Base-by-base conservation (phyloP, 2,888 invertebrate genomes). In the Sepiola atlantica region DNA sequence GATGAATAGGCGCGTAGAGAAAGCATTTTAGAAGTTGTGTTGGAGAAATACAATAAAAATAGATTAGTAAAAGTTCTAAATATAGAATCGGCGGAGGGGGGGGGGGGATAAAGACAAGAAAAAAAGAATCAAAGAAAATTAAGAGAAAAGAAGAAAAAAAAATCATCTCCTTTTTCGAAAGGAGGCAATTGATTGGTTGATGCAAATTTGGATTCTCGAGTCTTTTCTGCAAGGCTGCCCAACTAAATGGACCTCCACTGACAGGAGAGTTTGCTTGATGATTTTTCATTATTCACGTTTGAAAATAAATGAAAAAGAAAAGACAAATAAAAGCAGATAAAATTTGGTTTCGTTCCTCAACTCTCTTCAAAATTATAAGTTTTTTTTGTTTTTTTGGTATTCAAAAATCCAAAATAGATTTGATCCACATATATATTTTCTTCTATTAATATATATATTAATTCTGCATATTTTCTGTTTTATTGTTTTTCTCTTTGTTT, bases 171-270 rank as follows among this genome's bases (percentile, higher is more conserved):
- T 18, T 77, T 77, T n/a, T 77, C 77, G n/a, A 77, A 77, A 77
- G n/a, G n/a, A 77, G 12, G 1, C n/a, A 77, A 77, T 77, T 77
- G 77, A 77, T 77, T 77, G 14, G 77, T 18, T 77, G n/a, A 77
- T n/a, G n/a, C 77, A 77, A 77, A 77, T n/a, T 77, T 77, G n/a
- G 77, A 77, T 77, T 77, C 77, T 77, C 77, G n/a, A 32, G n/a
- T n/a, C 77, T 77, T 45, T 45, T 45, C n/a, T n/a, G 77, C 77
- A 77, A 77, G 77, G 77, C n/a, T 77, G 77, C 77, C 77, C 77
- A 77, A 77, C 77, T 77, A 77, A 77, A 77, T 77, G 77, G 77
- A 77, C 77, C 77, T 77, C 77, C n/a, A n/a, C n/a, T 77, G 77
- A 77, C 77, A 77, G 77, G 77, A 77, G 77, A 77, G 77, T 77